Conservation (phyloP, 2,113 vertebrate genomes). For the Hipposideros armiger region DNA sequence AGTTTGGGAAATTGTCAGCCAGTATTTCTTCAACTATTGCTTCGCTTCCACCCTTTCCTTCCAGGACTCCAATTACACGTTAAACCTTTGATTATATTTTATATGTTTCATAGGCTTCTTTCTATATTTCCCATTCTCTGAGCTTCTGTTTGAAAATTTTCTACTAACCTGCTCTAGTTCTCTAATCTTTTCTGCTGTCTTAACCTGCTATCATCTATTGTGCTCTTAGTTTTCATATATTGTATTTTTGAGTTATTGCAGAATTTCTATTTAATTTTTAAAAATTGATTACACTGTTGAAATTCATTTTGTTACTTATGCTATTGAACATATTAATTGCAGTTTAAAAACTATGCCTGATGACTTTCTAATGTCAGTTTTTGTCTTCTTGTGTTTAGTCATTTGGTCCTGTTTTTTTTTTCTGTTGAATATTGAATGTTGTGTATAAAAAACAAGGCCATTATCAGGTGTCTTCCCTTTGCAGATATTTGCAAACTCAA, state of each 20-base stretch:
- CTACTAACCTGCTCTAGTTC: neutral
- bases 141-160: neutral
- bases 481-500: slow-evolving; percentile 16
- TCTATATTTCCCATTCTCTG: neutral
- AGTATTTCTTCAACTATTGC: neutral
- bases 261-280: neutral
- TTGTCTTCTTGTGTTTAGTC: neutral
- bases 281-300: neutral
- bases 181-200: neutral
- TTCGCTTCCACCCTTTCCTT: neutral
- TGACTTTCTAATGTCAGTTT: neutral
- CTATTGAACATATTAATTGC: neutral
- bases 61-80: neutral
- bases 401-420: neutral
- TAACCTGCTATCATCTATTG: neutral
- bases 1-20: neutral
- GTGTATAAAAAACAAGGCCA: neutral
- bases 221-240: neutral
- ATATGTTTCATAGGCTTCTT: neutral
- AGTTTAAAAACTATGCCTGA: neutral
- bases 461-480: neutral
- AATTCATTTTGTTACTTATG: neutral
- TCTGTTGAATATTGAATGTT: neutral
- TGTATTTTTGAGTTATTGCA: neutral
- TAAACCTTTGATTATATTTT: neutral